Evolutionary conservation across 2,888 invertebrate genomes (phyloP), one percentile per base, ranked within the genome.

Genomic region (Carcina quercana): DNA sequence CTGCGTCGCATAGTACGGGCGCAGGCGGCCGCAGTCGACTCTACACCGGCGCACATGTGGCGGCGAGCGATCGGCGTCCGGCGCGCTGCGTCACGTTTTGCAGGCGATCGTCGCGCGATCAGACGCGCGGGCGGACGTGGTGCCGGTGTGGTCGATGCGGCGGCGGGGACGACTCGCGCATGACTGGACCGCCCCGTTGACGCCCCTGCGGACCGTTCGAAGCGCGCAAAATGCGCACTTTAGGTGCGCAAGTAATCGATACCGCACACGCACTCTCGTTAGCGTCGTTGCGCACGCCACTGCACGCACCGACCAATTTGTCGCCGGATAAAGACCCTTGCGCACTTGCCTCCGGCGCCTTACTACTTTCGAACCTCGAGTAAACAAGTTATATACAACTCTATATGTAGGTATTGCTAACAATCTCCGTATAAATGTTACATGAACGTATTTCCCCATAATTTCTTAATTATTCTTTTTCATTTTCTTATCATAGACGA

Each of bases 111-210:
- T n/a, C n/a, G n/a, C n/a, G n/a, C n/a, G n/a, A n/a, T n/a, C n/a
- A n/a, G n/a, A 54, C 51, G 61, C 60, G 63, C 70, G 62, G 53
- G 62, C 64, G 69, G 51, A 50, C 51, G 61, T 61, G 59, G 62
- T 63, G 47, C 57, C n/a, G n/a, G n/a, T n/a, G 52, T 52, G 72
- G 73, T 67, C 69, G 75, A 69, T 73, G 75, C 66, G 64, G 60
- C 59, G 50, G 52, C 61, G 47, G 45, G 43, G 47, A 48, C 58
- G 45, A 55, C 58, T 55, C 70, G 76, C 76, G 76, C 78, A 74
- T 67, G 69, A 63, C 70, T 69, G 60, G 47, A 51, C 56, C 53
- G 55, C 46, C 50, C 49, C 47, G 55, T 56, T 49, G 59, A 53
- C 63, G 63, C 61, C 52, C 57, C 54, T 50, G 53, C 55, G 44